Evolutionary conservation across 2,113 vertebrate species (phyloP).

Genomic region (Cricetomys ansorgei): DNA sequence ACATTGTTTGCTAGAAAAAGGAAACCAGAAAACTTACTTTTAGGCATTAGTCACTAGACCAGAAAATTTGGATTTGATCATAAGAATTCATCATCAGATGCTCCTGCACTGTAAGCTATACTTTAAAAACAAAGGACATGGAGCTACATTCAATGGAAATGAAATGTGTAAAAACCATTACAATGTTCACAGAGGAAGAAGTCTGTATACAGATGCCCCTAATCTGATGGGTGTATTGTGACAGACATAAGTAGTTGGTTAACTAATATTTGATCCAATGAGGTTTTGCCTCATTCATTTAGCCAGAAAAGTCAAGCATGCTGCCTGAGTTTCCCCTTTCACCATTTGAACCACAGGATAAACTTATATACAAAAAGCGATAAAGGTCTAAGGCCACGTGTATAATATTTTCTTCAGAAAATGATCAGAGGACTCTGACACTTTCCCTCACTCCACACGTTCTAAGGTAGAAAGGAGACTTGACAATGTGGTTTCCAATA

Average conservation of each 20-base stretch:
- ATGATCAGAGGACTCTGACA: neutral
- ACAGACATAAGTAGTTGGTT: neutral
- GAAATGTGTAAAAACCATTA: neutral
- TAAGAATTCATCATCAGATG: neutral
- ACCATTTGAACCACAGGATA: neutral
- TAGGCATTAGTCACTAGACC: neutral
- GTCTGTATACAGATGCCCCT: neutral
- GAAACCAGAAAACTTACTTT: neutral
- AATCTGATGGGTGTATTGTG: neutral
- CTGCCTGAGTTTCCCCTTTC: neutral
- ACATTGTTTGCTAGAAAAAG: neutral
- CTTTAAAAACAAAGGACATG: slow-evolving; percentile 8
- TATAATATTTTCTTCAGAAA: slow-evolving; percentile 3
- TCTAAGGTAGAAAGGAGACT: neutral
- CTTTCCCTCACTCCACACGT: neutral
- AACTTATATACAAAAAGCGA: neutral
- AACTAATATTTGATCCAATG: neutral
- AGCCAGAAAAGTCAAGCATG: neutral
- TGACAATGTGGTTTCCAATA: neutral
- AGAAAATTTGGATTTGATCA: slow-evolving; percentile 10
- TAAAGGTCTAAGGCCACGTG: neutral
- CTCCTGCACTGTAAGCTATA: neutral
- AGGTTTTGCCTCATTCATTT: neutral
- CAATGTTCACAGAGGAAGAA: neutral
- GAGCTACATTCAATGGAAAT: neutral